Conservation (phyloP, 2,113 vertebrate genomes). For the Python bivittatus region DNA sequence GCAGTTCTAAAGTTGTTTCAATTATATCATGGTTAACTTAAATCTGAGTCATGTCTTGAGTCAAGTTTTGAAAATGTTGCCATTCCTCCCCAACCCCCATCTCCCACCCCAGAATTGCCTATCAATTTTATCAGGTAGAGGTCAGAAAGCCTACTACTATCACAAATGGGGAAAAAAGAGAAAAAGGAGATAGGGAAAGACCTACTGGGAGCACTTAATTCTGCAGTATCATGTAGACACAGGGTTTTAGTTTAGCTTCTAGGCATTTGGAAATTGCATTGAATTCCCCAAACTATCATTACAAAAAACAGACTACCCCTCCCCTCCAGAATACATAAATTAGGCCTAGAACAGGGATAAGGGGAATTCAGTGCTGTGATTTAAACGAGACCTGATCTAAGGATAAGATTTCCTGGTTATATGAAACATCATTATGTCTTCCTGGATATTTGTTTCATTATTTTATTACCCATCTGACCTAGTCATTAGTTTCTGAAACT, state of each 20-base stretch:
- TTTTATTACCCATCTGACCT: conserved; percentile 22
- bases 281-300: conserved; percentile 45
- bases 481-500: conserved; percentile 17
- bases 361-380: conserved; percentile 28
- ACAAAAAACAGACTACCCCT: conserved; percentile 41
- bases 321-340: conserved; percentile 58
- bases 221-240: conserved; percentile 34
- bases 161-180: conserved; percentile 3
- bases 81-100: background rate
- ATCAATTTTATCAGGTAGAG: conserved; percentile 21
- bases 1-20: background rate
- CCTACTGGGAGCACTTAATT: conserved; percentile 34
- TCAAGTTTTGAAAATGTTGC: background rate
- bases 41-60: conserved; percentile 13
- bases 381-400: conserved; percentile 54
- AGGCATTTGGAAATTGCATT: conserved; percentile 31
- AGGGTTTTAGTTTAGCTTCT: conserved; percentile 50
- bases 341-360: conserved; percentile 42
- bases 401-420: conserved; percentile 46
- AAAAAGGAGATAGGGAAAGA: background rate
- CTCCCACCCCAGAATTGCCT: background rate
- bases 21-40: conserved; percentile 10
- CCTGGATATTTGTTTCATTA: conserved; percentile 30
- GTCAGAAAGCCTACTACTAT: background rate
- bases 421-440: conserved; percentile 37